phyloP scores from a whole-genome alignment of 2,113 vertebrate genomes.

The Microtus oregoni region DNA sequence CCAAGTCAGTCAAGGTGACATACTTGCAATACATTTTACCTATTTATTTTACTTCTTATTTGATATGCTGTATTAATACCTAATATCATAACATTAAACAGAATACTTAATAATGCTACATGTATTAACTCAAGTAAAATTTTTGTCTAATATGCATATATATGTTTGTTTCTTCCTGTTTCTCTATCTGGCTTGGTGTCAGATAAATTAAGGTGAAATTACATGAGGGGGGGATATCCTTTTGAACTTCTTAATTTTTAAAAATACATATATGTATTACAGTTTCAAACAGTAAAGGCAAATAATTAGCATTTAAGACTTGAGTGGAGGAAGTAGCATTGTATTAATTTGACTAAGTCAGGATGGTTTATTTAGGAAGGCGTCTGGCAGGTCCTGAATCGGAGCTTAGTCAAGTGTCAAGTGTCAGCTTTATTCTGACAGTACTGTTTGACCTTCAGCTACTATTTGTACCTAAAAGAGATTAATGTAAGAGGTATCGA shows the following conservation, averaged over 20 bases:
- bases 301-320: constrained; percentile 43
- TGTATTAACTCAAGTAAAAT: constrained; percentile 14
- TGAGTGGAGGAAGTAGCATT: background rate
- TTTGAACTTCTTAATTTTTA: constrained; percentile 40
- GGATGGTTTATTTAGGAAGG: constrained; percentile 22
- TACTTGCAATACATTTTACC: background rate
- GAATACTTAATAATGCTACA: background rate
- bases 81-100: background rate
- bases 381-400: constrained; percentile 43
- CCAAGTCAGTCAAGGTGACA: background rate
- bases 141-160: background rate
- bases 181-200: background rate
- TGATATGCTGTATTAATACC: constrained; percentile 3
- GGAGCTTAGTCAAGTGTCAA: background rate
- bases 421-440: background rate
- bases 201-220: constrained; percentile 15
- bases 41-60: constrained; percentile 52
- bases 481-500: constrained; percentile 35
- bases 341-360: background rate
- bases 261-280: constrained; percentile 30
- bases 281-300: background rate
- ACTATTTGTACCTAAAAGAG: constrained; percentile 20
- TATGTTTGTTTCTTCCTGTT: background rate
- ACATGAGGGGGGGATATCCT: background rate
- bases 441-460: constrained; percentile 30